These are phyloP conservation scores for Microcebus lehilahytsara DNA, from an alignment of 2,113 vertebrate species.

Conservation along the genomic window DNA sequence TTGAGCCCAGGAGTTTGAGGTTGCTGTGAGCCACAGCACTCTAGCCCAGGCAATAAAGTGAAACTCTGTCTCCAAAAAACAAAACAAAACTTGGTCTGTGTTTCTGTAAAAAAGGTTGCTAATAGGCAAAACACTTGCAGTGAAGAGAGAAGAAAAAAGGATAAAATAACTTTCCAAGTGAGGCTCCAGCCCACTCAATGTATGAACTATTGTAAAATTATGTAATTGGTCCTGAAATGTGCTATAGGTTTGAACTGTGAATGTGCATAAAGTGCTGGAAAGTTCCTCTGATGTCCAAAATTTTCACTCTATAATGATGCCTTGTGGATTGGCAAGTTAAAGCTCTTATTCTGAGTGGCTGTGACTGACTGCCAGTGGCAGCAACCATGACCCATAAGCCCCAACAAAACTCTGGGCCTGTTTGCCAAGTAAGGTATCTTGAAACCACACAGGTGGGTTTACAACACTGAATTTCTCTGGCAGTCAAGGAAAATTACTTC, in stretches of 20 bases:
- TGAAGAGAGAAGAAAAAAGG: neutral
- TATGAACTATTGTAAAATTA: neutral
- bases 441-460: neutral
- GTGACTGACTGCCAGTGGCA: neutral
- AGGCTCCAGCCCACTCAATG: neutral
- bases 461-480: neutral
- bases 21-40: too few relatives aligned
- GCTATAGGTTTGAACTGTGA: neutral
- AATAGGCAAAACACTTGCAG: neutral
- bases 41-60: too few relatives aligned
- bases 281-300: neutral
- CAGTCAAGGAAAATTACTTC: neutral
- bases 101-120: too few relatives aligned
- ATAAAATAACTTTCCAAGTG: neutral
- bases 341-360: neutral
- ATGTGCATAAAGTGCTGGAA: neutral
- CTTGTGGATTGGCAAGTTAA: neutral
- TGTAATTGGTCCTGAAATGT: neutral
- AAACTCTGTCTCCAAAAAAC: too few relatives aligned
- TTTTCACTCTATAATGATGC: neutral
- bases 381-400: neutral
- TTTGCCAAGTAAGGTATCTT: neutral
- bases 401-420: neutral
- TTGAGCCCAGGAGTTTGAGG: too few relatives aligned
- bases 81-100: neutral